Percentiles rank a stretch among this genome's conserved stretches.
These are phyloP conservation scores for Popillia japonica DNA, from an alignment of 1,140 invertebrate genomes.

Conservation along the genomic window DNA sequence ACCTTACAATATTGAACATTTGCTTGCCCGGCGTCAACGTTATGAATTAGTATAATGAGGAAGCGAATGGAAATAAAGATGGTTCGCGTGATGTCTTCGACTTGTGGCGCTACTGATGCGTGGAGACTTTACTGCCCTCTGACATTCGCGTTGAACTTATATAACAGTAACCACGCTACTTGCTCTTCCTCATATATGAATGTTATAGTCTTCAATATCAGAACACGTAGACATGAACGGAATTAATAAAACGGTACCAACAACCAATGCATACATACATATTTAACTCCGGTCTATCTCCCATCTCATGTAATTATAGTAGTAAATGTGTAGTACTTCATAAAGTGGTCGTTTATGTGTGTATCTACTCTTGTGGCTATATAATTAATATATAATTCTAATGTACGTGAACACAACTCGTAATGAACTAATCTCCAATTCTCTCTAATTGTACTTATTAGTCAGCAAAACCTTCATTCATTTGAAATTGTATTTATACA, in stretches of 20 bases:
- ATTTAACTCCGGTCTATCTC: background rate
- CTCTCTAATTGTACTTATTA: background rate
- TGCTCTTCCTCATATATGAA: constrained; percentile 40
- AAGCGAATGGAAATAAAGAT: constrained; percentile 39
- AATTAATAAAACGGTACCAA: constrained; percentile 20
- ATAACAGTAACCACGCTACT: constrained; percentile 44
- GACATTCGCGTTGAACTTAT: constrained; percentile 40
- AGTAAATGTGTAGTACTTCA: constrained; percentile 28
- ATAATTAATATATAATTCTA: constrained; percentile 2
- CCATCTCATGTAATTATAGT: constrained; percentile 34
- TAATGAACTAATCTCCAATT: background rate
- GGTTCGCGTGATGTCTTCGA: constrained; percentile 36
- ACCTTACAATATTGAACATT: constrained; percentile 11
- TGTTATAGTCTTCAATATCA: constrained; percentile 12
- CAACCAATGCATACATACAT: background rate
- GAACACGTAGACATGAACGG: background rate
- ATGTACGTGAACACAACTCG: background rate
- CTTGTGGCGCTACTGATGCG: constrained; percentile 42
- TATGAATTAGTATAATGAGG: constrained; percentile 38
- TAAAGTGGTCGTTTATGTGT: constrained; percentile 9
- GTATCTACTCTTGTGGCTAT: background rate
- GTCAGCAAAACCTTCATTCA: background rate
- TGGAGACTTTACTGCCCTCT: constrained; percentile 43
- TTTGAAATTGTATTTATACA: background rate
- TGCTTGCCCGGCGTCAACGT: constrained; percentile 23